Percentiles rank a stretch among this genome's conserved stretches.
These are phyloP conservation scores for Xestia rhomboidea DNA, from an alignment of 2,888 invertebrate genomes.

Conservation along the genomic window DNA sequence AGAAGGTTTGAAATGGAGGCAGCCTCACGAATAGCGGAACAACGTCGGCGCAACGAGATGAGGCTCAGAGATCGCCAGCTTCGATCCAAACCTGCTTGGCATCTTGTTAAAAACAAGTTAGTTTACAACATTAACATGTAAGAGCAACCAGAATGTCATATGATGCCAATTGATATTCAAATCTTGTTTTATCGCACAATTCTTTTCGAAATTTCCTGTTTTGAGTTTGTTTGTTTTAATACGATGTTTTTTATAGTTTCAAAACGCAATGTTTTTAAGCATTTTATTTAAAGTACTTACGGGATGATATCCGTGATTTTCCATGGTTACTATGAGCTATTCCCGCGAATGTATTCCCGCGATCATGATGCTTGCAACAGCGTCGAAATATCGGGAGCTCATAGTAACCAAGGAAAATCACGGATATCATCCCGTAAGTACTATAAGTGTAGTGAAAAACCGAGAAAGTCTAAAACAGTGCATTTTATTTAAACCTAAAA, in stretches of 20 bases:
- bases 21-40: conserved; percentile 90
- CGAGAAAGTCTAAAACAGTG: too few species aligned
- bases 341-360: too few species aligned
- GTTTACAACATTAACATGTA: conserved; percentile 62
- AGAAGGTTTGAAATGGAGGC: conserved; percentile 92
- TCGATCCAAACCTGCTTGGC: conserved; percentile 93
- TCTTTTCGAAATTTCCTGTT: conserved; percentile 20
- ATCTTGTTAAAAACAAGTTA: conserved; percentile 91
- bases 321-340: too few species aligned
- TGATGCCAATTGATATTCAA: conserved; percentile 33
- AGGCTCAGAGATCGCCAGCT: conserved; percentile 91
- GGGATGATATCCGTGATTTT: too few species aligned
- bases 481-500: too few species aligned
- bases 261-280: background rate
- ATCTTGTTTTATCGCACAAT: conserved; percentile 19
- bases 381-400: too few species aligned
- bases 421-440: too few species aligned
- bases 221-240: background rate
- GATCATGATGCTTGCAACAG: too few species aligned
- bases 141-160: conserved; percentile 24
- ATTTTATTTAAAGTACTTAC: too few species aligned
- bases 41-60: conserved; percentile 90
- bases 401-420: too few species aligned
- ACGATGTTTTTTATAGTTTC: background rate
- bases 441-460: too few species aligned